Conservation (phyloP, 2,888 invertebrate species). For the Cryptus viduatorius region DNA sequence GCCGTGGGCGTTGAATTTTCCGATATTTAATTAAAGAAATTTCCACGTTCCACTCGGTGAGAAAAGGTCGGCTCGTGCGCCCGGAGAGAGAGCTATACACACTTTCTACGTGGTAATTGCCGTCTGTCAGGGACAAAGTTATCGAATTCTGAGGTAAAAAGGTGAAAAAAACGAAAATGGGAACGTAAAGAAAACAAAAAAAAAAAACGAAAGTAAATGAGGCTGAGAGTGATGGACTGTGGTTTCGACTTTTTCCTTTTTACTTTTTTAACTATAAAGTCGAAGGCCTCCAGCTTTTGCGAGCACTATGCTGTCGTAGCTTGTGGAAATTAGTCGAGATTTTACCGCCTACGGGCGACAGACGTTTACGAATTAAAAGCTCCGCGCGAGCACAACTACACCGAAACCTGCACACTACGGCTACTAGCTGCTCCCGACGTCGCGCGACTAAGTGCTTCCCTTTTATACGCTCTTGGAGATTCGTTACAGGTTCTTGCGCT, state of each 20-base stretch:
- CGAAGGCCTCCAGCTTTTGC: background rate
- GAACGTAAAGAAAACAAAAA: background rate
- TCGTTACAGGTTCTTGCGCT: constrained; percentile 63
- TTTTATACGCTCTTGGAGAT: constrained; percentile 65
- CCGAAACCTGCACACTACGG: background rate
- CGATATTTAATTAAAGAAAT: constrained; percentile 55
- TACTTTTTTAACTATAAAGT: constrained; percentile 1
- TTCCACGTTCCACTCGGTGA: constrained; percentile 16
- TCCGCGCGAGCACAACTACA: constrained; percentile 57
- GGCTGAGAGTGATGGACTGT: constrained; percentile 11
- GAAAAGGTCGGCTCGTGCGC: constrained; percentile 2
- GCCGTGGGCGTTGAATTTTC: constrained; percentile 20
- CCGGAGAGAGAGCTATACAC: too few species aligned
- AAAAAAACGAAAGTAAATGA: constrained; percentile 15
- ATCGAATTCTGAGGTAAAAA: constrained; percentile 44
- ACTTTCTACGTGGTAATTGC: constrained; percentile 52
- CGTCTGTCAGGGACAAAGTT: constrained; percentile 40
- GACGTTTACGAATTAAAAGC: constrained; percentile 78
- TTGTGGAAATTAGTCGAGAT: constrained; percentile 74
- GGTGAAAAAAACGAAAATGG: background rate
- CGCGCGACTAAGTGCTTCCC: constrained; percentile 74
- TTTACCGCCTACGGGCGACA: constrained; percentile 62
- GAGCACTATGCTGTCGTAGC: background rate
- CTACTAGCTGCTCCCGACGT: constrained; percentile 55
- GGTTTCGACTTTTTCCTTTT: background rate